Evolutionary conservation across 1,140 invertebrate species (phyloP).

Genomic region (Campoletis sonorensis): DNA sequence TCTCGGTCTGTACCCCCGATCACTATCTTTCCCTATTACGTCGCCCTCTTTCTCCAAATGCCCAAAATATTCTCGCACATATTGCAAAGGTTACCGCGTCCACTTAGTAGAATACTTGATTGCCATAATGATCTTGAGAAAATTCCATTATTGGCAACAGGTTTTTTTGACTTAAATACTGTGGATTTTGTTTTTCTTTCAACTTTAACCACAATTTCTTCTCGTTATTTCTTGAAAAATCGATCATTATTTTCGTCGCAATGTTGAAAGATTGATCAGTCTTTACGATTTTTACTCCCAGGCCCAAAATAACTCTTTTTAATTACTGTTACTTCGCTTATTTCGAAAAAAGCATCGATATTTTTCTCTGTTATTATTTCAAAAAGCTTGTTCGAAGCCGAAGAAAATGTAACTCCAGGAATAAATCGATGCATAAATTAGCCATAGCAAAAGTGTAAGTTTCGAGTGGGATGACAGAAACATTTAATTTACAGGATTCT

Average conservation of each 20-base stretch:
- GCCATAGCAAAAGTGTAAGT: background rate
- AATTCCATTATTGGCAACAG: background rate
- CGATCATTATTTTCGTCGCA: no score
- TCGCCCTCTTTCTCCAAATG: background rate
- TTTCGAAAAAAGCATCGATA: no score
- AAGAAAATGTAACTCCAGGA: no score
- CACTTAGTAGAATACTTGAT: slow-evolving; percentile 19
- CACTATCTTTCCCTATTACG: slow-evolving; percentile 32
- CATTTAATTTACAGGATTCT: background rate
- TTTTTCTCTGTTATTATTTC: no score
- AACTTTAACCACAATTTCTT: no score
- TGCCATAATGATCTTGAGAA: slow-evolving; percentile 17
- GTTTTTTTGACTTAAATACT: background rate
- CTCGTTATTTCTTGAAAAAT: no score
- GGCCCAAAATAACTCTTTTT: no score
- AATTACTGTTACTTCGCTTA: no score
- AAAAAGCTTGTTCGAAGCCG: no score
- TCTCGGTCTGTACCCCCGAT: slow-evolving; percentile 18
- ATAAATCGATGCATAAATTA: background rate
- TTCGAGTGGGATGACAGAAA: background rate
- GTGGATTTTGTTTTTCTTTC: no score
- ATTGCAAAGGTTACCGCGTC: background rate
- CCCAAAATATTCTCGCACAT: slow-evolving; percentile 11
- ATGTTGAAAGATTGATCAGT: no score
- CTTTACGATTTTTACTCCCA: no score